Percentiles rank a stretch among this genome's conserved stretches.
Conservation (phyloP, 2,888 invertebrate species). For the Drosophila subsilvestris region DNA sequence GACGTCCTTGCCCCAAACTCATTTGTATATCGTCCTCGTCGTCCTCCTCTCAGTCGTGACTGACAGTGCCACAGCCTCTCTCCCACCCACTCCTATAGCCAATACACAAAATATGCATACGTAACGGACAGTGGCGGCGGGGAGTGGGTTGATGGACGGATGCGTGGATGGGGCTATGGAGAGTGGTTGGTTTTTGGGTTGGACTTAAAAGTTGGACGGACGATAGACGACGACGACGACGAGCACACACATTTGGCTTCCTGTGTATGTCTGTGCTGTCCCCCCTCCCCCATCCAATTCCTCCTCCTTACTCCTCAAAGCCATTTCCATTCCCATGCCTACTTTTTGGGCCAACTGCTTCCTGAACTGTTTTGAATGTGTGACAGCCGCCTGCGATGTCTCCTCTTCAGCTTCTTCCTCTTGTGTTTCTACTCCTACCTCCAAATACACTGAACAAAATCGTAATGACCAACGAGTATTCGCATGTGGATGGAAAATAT, state of each 20-base stretch:
- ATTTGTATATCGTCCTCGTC: constrained; percentile 66
- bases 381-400: constrained; percentile 61
- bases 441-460: background rate
- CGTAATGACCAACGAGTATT: too few species aligned
- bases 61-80: constrained; percentile 18
- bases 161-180: background rate
- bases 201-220: constrained; percentile 50
- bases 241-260: constrained; percentile 77
- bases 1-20: constrained; percentile 79
- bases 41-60: constrained; percentile 21
- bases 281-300: background rate
- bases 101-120: constrained; percentile 70
- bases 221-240: constrained; percentile 48
- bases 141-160: background rate
- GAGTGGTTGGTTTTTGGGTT: constrained; percentile 34
- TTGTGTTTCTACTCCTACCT: constrained; percentile 32
- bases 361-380: constrained; percentile 78
- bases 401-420: background rate
- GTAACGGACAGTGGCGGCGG: constrained; percentile 68
- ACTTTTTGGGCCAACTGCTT: constrained; percentile 27
- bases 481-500: too few species aligned
- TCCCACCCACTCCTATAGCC: constrained; percentile 9
- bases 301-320: background rate
- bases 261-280: constrained; percentile 52
- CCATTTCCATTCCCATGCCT: background rate